phyloP scores from a whole-genome alignment of 2,113 vertebrate species.

The Microtus montanus region DNA sequence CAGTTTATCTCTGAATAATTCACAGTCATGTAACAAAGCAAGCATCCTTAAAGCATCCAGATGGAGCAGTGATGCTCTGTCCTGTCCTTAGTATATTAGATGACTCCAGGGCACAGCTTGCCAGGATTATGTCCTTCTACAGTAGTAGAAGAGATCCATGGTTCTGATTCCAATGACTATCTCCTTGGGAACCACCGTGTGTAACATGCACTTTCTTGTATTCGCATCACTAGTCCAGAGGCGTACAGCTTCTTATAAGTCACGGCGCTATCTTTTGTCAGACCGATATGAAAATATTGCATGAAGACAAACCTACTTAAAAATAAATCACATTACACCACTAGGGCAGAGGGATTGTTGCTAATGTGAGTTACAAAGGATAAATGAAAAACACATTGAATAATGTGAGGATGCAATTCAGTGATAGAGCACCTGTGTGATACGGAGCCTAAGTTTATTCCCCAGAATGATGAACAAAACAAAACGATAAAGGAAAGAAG shows the following conservation, averaged over 20 bases:
- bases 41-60: not conserved
- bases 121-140: not conserved
- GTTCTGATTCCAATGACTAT: not conserved
- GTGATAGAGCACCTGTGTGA: not conserved
- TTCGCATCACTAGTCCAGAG: not conserved
- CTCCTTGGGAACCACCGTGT: not conserved
- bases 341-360: not conserved
- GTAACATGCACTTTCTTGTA: not conserved
- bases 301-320: not conserved
- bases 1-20: not conserved
- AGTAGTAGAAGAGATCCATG: not conserved
- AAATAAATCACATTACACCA: not conserved
- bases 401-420: not conserved
- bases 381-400: conserved; percentile 5
- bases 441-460: not conserved
- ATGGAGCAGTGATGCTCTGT: not conserved
- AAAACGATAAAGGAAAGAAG: no score
- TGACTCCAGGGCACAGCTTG: not conserved
- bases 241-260: not conserved
- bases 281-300: not conserved
- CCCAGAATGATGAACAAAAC: not conserved
- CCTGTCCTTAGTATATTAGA: not conserved
- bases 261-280: not conserved
- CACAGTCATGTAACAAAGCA: not conserved
- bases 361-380: conserved; percentile 7